Conservation (phyloP, 2,113 vertebrate genomes). For the Pomatostomus ruficeps region DNA sequence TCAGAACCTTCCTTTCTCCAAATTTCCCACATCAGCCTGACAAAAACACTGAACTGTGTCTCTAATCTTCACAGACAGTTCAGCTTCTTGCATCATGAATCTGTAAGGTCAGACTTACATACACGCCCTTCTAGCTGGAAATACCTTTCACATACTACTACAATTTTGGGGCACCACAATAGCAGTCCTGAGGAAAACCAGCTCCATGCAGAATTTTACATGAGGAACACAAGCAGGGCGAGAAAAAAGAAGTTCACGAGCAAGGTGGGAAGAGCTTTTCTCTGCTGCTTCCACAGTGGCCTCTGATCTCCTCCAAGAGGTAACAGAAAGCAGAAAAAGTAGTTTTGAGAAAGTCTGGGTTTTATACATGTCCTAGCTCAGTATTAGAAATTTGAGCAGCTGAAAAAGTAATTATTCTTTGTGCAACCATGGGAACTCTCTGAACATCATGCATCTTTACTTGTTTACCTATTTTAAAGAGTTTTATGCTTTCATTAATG, state of each 20-base stretch:
- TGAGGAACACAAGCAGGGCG: not conserved
- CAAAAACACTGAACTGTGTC: not conserved
- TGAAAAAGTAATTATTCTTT: not conserved
- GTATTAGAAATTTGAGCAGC: not conserved
- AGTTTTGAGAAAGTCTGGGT: not conserved
- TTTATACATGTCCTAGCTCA: not conserved
- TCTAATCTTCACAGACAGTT: not conserved
- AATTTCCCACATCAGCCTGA: not conserved
- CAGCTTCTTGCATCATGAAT: not conserved
- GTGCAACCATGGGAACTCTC: not conserved
- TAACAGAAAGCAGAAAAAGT: not conserved
- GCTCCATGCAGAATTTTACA: not conserved
- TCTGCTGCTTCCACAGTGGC: not conserved
- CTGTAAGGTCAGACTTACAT: not conserved
- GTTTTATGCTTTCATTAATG: not conserved
- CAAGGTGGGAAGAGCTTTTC: not conserved
- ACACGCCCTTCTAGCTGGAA: not conserved
- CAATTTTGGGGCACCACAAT: not conserved
- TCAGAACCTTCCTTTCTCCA: not conserved
- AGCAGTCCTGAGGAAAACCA: not conserved
- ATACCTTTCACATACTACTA: not conserved
- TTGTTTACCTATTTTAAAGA: not conserved
- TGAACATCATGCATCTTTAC: not conserved
- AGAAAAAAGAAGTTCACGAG: slow-evolving; percentile 25
- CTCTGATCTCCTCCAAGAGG: not conserved